Evolutionary conservation across 2,888 invertebrate genomes (phyloP).

Genomic region (Cacoxenus indagator): DNA sequence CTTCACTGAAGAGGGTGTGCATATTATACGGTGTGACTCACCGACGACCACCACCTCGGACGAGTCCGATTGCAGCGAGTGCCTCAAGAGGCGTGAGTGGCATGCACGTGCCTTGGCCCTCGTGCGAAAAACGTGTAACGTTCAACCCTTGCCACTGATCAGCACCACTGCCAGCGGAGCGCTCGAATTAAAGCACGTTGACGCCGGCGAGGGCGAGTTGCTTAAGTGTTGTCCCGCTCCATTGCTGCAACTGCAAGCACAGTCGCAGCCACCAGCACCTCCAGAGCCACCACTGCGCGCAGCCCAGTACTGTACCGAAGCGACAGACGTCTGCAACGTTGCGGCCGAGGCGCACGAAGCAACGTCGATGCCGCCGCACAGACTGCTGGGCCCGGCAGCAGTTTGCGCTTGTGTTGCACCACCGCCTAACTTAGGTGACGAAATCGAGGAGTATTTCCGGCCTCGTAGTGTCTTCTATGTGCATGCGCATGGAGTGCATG

Average conservation of each 20-base stretch:
- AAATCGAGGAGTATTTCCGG: constrained; percentile 77
- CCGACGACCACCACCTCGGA: constrained; percentile 70
- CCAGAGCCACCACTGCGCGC: constrained; percentile 18
- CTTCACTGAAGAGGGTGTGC: constrained; percentile 79
- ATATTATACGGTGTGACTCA: constrained; percentile 70
- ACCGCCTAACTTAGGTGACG: constrained; percentile 70
- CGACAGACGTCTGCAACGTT: constrained; percentile 8
- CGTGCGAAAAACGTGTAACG: constrained; percentile 70
- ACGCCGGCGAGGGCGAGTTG: constrained; percentile 55
- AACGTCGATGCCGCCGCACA: constrained; percentile 80
- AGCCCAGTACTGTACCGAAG: background rate
- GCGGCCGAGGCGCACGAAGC: constrained; percentile 51
- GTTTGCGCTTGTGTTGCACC: constrained; percentile 81
- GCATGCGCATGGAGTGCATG: constrained; percentile 77
- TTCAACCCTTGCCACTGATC: constrained; percentile 53
- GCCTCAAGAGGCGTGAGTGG: constrained; percentile 71
- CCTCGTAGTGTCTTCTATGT: constrained; percentile 79
- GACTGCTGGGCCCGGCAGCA: constrained; percentile 76
- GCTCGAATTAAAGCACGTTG: constrained; percentile 47
- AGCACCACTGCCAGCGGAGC: constrained; percentile 25
- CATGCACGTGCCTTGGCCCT: constrained; percentile 70
- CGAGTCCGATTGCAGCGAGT: constrained; percentile 71
- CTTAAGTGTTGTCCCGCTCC: constrained; percentile 52
- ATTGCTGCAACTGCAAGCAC: constrained; percentile 27
- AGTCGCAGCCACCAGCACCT: background rate